These are phyloP conservation scores for Corythaeola cristata DNA, from an alignment of 2,113 vertebrate genomes.

Conservation along the genomic window DNA sequence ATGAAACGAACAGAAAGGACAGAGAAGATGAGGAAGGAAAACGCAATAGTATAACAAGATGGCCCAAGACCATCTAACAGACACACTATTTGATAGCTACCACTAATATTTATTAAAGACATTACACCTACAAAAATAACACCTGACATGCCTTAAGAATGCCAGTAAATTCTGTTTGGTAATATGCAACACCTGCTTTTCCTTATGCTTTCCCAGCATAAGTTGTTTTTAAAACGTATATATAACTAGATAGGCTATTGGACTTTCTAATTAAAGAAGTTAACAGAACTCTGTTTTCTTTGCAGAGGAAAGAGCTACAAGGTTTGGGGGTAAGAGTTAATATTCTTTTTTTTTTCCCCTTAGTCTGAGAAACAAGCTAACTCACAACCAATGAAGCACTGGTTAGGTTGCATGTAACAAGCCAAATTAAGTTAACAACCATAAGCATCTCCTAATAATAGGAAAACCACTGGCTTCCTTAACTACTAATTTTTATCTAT, in stretches of 20 bases:
- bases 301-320: neutral
- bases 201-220: neutral
- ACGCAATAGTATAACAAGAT: neutral
- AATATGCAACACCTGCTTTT: neutral
- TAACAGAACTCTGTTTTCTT: neutral
- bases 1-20: neutral
- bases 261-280: neutral
- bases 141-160: neutral
- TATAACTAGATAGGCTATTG: neutral
- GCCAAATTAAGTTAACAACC: neutral
- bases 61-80: neutral
- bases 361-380: neutral
- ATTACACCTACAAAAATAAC: neutral
- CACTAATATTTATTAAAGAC: neutral
- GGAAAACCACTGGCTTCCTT: neutral
- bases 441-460: neutral
- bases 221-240: neutral
- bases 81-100: neutral
- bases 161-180: neutral
- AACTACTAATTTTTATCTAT: neutral
- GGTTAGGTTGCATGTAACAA: neutral
- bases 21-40: neutral
- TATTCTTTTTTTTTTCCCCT: neutral
- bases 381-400: neutral
- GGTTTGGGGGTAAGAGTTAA: neutral